A percentile compares a stretch with the other conserved stretches of the same genome.
phyloP scores from a whole-genome alignment of 2,888 invertebrate species.

The Horisme vitalbata region DNA sequence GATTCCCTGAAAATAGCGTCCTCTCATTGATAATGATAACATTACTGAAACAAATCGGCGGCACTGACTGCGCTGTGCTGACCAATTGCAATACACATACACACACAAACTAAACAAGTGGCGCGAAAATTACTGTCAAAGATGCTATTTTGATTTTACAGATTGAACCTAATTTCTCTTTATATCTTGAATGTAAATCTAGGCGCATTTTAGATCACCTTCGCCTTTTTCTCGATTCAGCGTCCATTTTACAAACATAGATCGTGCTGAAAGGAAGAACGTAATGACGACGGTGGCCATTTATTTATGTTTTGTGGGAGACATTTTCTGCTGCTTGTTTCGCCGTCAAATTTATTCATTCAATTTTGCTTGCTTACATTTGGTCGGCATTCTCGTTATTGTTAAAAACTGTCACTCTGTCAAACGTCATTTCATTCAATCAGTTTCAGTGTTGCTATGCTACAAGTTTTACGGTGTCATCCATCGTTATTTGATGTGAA shows the following conservation, averaged over 20 bases:
- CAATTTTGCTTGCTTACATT: slow-evolving; percentile 31
- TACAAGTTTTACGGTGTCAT: too few species aligned
- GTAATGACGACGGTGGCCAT: slow-evolving; percentile 80
- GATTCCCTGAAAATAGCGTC: slow-evolving; percentile 65
- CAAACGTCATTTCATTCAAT: too few species aligned
- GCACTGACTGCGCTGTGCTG: slow-evolving; percentile 8
- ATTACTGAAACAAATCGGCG: slow-evolving; percentile 55
- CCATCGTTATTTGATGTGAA: too few species aligned
- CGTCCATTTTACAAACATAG: slow-evolving; percentile 78
- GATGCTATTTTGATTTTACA: slow-evolving; percentile 54
- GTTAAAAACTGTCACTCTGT: background rate
- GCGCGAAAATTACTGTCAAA: slow-evolving; percentile 76
- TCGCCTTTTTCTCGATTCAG: slow-evolving; percentile 54
- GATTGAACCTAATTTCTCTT: slow-evolving; percentile 28
- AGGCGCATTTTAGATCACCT: slow-evolving; percentile 48
- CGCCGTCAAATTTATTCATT: slow-evolving; percentile 51
- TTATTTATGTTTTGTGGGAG: slow-evolving; percentile 75
- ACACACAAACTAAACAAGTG: slow-evolving; percentile 40
- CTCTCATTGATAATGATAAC: slow-evolving; percentile 66
- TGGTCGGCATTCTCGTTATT: slow-evolving; percentile 14
- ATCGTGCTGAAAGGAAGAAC: slow-evolving; percentile 68
- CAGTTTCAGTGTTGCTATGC: too few species aligned
- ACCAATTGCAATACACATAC: slow-evolving; percentile 1
- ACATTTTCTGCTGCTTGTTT: slow-evolving; percentile 52
- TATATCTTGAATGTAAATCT: background rate